phyloP scores from a whole-genome alignment of 1,140 invertebrate species.

The Mizuhopecten yessoensis region DNA sequence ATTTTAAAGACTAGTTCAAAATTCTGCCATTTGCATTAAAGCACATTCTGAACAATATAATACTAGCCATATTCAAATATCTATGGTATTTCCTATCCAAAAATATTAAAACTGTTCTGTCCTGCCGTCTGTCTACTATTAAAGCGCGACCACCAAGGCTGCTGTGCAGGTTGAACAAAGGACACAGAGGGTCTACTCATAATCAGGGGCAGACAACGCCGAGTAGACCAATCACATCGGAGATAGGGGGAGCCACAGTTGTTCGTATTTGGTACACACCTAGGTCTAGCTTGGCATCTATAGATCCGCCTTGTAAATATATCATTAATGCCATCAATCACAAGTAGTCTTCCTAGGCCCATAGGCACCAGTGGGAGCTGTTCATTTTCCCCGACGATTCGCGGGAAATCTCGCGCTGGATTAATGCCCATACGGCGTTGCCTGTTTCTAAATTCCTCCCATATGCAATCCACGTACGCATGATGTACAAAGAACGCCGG shows the following conservation, averaged over 20 bases:
- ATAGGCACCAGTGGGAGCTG: conserved; percentile 70
- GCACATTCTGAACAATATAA: background rate
- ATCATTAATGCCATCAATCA: conserved; percentile 72
- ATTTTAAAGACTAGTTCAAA: background rate
- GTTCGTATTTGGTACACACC: conserved; percentile 64
- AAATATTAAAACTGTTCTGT: conserved; percentile 20
- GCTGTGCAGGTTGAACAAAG: background rate
- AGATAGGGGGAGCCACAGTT: conserved; percentile 71
- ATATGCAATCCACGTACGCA: conserved; percentile 71
- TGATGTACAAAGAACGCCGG: conserved; percentile 72
- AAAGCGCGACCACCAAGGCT: conserved; percentile 48
- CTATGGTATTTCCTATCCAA: background rate
- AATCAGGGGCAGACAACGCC: conserved; percentile 68
- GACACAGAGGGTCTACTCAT: conserved; percentile 58
- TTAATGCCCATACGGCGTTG: conserved; percentile 73
- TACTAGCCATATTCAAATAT: background rate
- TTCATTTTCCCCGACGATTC: conserved; percentile 68
- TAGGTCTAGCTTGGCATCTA: conserved; percentile 66
- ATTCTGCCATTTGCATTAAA: conserved; percentile 17
- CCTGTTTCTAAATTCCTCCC: conserved; percentile 72
- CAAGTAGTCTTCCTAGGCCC: conserved; percentile 69
- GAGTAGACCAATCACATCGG: conserved; percentile 67
- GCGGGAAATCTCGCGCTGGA: conserved; percentile 69
- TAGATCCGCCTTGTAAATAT: conserved; percentile 70
- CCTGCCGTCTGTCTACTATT: background rate